Percentiles rank a stretch among this genome's conserved stretches.
Conservation (phyloP, 30 jellyfish, hydroid and myxozoan genomes). For the Cassiopea andromeda region DNA sequence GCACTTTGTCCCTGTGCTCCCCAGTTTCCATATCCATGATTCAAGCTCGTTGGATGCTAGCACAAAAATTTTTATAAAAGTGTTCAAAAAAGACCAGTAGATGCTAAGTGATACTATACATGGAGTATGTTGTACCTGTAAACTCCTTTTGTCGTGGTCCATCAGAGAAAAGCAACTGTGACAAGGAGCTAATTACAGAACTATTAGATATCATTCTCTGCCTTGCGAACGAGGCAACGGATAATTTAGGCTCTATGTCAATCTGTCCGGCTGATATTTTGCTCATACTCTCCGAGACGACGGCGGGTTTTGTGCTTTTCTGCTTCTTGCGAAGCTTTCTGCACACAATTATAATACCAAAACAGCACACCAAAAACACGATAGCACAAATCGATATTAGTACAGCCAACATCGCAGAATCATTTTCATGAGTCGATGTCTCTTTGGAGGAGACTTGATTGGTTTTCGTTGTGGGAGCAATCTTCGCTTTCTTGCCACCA, state of each 20-base stretch:
- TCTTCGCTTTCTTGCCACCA: not conserved
- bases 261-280: constrained; percentile 14
- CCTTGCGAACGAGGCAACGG: constrained; percentile 55
- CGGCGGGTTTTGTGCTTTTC: not conserved
- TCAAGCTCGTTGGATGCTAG: too few species aligned
- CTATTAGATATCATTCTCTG: constrained; percentile 57
- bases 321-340: not conserved
- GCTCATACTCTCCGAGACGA: not conserved
- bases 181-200: constrained; percentile 22
- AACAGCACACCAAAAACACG: not conserved
- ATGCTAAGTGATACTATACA: too few species aligned
- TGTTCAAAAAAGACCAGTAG: too few species aligned
- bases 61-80: too few species aligned
- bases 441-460: not conserved
- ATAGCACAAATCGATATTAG: not conserved
- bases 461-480: too few species aligned
- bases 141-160: constrained; percentile 32
- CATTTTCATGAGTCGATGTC: not conserved
- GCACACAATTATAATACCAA: not conserved
- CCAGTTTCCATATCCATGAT: too few species aligned
- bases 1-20: too few species aligned
- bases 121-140: constrained; percentile 16
- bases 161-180: constrained; percentile 41
- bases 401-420: not conserved
- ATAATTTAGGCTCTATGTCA: constrained; percentile 31